A percentile compares a stretch with the other conserved stretches of the same genome.
phyloP scores from a whole-genome alignment of 2,888 invertebrate species.

The Acanthosepion pharaonis region DNA sequence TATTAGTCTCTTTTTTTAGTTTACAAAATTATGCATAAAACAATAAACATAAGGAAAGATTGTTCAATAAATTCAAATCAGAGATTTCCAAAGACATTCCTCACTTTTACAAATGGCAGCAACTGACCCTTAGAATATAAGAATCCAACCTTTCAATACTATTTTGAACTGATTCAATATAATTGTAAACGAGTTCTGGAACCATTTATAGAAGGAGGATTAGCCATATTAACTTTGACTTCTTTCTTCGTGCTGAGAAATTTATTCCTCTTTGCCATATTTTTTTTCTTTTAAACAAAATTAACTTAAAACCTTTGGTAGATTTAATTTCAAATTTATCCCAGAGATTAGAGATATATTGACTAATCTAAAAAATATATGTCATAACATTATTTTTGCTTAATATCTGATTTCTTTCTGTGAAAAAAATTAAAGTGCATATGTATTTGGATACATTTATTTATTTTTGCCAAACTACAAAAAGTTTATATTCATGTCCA shows the following conservation, averaged over 20 bases:
- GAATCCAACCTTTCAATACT: neutral
- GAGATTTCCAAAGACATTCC: neutral
- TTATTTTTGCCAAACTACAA: neutral
- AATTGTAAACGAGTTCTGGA: slow-evolving; percentile 13
- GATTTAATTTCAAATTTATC: slow-evolving; percentile 3
- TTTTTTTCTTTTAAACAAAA: neutral
- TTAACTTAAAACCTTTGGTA: neutral
- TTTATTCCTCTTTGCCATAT: neutral
- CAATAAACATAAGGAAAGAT: neutral
- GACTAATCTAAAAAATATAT: neutral
- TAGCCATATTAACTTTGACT: neutral
- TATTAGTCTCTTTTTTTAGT: neutral
- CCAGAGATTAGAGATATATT: neutral
- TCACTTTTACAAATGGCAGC: neutral
- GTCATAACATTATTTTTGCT: neutral
- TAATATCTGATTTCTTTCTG: neutral
- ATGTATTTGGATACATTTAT: neutral
- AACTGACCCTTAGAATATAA: neutral
- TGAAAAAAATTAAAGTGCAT: neutral
- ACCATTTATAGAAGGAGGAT: slow-evolving; percentile 33
- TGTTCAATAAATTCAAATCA: slow-evolving; percentile 33
- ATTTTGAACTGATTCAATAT: slow-evolving; percentile 33
- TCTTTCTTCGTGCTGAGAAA: too few relatives aligned
- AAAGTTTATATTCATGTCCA: neutral
- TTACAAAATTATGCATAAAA: neutral